Base-by-base conservation (phyloP, 2,797 vertebrate genomes). In the Clamator glandarius region DNA sequence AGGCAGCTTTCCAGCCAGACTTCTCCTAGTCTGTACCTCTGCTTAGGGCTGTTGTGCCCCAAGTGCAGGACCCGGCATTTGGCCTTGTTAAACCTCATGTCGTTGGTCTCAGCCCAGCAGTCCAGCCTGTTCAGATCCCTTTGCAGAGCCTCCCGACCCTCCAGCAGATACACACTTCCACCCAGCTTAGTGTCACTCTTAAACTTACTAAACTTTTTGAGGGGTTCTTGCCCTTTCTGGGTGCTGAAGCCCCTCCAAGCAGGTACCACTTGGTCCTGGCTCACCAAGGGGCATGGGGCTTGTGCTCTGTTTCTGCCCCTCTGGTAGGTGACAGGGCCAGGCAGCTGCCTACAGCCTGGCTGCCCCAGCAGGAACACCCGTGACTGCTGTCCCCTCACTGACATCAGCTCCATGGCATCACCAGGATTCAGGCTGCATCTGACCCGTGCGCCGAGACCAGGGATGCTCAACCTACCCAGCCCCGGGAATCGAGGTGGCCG, bases 251-350 rank as follows among this genome's bases (percentile, higher is more conserved):
- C 18, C 26, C n/a, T 46, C n/a, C 0, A 0, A 12, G 20, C 36
- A 10, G 77, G 9, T 5, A 17, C 33, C 0, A 2, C 26, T 35
- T 9, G 0, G 0, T 11, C 58, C 21, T 0, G 0, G 31, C 41
- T 76, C 46, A 1, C 21, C 5, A 42, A 4, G 0, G 42, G 41
- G 5, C 20, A 26, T 0, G 0, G 68, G 11, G 8, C 36, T 59
- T 6, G 9, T 41, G 72, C 25, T 64, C n/a, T 1, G 46, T 4
- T 26, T 13, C 48, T n/a, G 80, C 10, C 2, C n/a, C 29, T 44
- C 42, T 18, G 15, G 42, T 44, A 44, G 15, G 42, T 2, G 5
- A 19, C 1, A 1, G 64, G 35, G 26, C 15, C 20, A 5, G 61
- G 67, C 0, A 1, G 28, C 12, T 39, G 19, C 4, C 19, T 4